Percentiles rank a stretch among this genome's conserved stretches.
These are phyloP conservation scores for Apodemia mormo DNA, from an alignment of 2,888 invertebrate genomes.

Conservation along the genomic window DNA sequence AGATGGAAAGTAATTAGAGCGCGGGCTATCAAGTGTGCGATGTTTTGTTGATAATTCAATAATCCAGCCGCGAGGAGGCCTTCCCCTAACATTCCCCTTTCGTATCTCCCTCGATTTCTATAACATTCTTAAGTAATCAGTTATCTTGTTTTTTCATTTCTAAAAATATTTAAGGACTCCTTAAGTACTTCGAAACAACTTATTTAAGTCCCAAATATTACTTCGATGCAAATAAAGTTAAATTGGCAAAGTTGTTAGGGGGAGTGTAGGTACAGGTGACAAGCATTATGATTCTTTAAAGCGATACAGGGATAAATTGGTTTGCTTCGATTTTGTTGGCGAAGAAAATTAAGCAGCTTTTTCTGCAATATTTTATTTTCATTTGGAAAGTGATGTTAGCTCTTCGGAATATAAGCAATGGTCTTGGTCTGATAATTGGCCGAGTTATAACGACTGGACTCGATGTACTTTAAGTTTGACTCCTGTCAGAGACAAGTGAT, in stretches of 20 bases:
- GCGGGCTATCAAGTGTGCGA: slow-evolving; percentile 66
- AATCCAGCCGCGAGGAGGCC: slow-evolving; percentile 64
- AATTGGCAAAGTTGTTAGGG: slow-evolving; percentile 73
- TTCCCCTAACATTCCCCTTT: slow-evolving; percentile 49
- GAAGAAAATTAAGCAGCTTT: slow-evolving; percentile 24
- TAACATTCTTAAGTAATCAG: slow-evolving; percentile 65
- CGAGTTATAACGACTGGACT: background rate
- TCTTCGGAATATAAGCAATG: background rate
- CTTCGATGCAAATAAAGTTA: slow-evolving; percentile 76
- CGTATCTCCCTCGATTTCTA: slow-evolving; percentile 47
- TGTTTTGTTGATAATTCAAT: slow-evolving; percentile 80
- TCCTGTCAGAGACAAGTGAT: background rate
- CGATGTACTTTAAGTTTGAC: background rate
- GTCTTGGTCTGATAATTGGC: no score
- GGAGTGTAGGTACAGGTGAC: slow-evolving; percentile 61
- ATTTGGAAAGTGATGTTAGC: background rate
- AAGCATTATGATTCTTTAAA: slow-evolving; percentile 59
- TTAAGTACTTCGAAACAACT: slow-evolving; percentile 62
- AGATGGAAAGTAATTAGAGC: slow-evolving; percentile 71
- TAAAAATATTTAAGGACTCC: slow-evolving; percentile 57
- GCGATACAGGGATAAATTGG: slow-evolving; percentile 55
- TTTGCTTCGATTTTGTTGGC: slow-evolving; percentile 35
- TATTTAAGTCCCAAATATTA: slow-evolving; percentile 67
- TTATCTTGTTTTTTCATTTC: slow-evolving; percentile 67
- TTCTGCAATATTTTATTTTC: slow-evolving; percentile 31